Conservation (phyloP, 1,140 invertebrate genomes). For the Metopolophium dirhodum region DNA sequence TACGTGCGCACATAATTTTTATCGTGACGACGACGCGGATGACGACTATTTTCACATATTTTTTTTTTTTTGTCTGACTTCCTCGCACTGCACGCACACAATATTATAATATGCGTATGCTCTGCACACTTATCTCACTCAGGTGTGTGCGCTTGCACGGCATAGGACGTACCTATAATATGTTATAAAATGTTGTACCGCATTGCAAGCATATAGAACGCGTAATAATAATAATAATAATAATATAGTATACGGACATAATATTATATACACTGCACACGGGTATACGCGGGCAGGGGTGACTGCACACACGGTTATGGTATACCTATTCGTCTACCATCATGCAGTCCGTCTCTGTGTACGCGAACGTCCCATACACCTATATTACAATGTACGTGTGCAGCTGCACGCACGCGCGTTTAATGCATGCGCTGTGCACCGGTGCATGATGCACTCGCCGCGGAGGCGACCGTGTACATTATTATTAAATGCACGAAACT, state of each 20-base stretch:
- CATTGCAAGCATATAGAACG: no score
- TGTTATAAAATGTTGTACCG: no score
- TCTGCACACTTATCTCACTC: not conserved
- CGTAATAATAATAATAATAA: no score
- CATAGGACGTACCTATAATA: not conserved
- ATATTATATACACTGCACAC: no score
- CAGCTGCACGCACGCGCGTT: not conserved
- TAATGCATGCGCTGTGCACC: conserved; percentile 3
- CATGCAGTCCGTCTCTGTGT: not conserved
- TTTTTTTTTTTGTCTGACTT: not conserved
- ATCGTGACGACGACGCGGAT: not conserved
- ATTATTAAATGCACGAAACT: not conserved
- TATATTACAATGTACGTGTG: not conserved
- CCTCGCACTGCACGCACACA: not conserved
- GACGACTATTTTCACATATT: not conserved
- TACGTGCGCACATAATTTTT: not conserved
- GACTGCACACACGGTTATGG: not conserved
- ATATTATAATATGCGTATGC: no score
- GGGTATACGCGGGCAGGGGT: no score
- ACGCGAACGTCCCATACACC: not conserved
- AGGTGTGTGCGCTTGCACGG: not conserved
- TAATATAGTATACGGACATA: no score
- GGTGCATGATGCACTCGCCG: conserved; percentile 41
- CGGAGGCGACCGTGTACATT: not conserved
- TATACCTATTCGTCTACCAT: no score